Evolutionary conservation across 2,888 invertebrate species (phyloP), one percentile per base, ranked within the genome.

Genomic region (Cephus sareptanus): DNA sequence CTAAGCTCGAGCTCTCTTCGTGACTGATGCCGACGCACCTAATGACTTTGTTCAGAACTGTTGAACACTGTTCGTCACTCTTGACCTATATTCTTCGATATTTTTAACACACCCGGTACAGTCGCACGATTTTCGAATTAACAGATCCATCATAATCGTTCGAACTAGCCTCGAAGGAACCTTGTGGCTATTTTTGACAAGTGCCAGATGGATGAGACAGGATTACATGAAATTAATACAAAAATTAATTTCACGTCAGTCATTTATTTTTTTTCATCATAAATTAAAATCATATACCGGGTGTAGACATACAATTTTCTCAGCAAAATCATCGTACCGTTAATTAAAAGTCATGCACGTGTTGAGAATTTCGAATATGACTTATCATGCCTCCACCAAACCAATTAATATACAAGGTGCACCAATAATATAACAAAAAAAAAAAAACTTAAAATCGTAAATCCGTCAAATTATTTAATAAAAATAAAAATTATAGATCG

Each of bases 1-100:
- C 34, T 76, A 34, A 40, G 73, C 73, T 76, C 76, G 68, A 73
- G 37, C 34, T 76, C 56, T 76, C 40, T 76, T 76, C 11, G 34
- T 40, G 73, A 34, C 76, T 34, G 30, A 33, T 40, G 76, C 73
- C 34, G 68, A 73, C 76, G 69, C 34, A 34, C 34, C 71, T 15
- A 33, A n/a, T 71, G 23, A 70, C 23, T 76, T 69, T 68, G 11
- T 30, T 68, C 34, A 3, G 9, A 23, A 15, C 40, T 40, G 2
- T 6, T 40, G 15, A 40, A 56, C 15, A 9, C 56, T 23, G 23
- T 40, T 37, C 37, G 13, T 37, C 13, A 37, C 37, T 13, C 13
- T 40, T 56, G 56, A 56, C 56, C 56, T 9, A 56, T 56, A 56
- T 56, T 23, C 56, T 56, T 23, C 0, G 56, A 2, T 56, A 56